Percentiles rank a stretch among this genome's conserved stretches.
Evolutionary conservation across 1,140 invertebrate genomes (phyloP).

Genomic region (Drosophila arawakana): DNA sequence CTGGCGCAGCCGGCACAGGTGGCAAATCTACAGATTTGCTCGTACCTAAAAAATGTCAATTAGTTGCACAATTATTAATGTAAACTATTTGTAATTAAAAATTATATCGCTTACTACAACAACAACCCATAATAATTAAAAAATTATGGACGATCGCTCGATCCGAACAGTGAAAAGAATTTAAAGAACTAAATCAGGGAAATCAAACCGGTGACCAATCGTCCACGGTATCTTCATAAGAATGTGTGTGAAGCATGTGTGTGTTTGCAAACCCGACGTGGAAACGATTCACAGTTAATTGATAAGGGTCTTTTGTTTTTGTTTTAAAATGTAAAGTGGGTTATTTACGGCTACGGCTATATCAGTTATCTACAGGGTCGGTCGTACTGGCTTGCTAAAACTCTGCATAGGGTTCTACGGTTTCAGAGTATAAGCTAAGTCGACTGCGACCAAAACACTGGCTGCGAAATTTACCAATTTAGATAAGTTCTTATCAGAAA

Average conservation of each 20-base stretch:
- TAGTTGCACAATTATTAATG: constrained; percentile 3
- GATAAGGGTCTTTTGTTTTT: constrained; percentile 71
- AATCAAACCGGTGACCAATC: constrained; percentile 76
- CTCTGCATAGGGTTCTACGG: constrained; percentile 15
- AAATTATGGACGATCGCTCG: constrained; percentile 14
- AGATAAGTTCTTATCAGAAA: constrained; percentile 71
- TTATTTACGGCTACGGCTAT: constrained; percentile 65
- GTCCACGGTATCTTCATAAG: constrained; percentile 38
- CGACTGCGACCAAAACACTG: constrained; percentile 28
- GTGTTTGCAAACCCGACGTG: constrained; percentile 50
- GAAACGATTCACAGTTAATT: constrained; percentile 63
- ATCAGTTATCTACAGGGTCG: constrained; percentile 50
- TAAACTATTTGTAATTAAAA: constrained; percentile 18
- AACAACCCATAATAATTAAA: constrained; percentile 63
- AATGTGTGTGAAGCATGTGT: constrained; percentile 13
- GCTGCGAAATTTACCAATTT: constrained; percentile 59
- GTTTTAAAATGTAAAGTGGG: constrained; percentile 80
- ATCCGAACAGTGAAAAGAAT: constrained; percentile 55
- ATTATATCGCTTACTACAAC: constrained; percentile 62
- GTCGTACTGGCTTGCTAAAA: constrained; percentile 22
- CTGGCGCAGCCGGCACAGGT: constrained; percentile 61
- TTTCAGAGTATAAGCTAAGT: constrained; percentile 46
- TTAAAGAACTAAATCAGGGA: constrained; percentile 69
- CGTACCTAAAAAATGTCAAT: constrained; percentile 45
- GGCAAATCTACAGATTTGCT: constrained; percentile 76